A percentile compares a stretch with the other conserved stretches of the same genome.
phyloP scores from a whole-genome alignment of 2,797 vertebrate species.

The Danio aesculapii region DNA sequence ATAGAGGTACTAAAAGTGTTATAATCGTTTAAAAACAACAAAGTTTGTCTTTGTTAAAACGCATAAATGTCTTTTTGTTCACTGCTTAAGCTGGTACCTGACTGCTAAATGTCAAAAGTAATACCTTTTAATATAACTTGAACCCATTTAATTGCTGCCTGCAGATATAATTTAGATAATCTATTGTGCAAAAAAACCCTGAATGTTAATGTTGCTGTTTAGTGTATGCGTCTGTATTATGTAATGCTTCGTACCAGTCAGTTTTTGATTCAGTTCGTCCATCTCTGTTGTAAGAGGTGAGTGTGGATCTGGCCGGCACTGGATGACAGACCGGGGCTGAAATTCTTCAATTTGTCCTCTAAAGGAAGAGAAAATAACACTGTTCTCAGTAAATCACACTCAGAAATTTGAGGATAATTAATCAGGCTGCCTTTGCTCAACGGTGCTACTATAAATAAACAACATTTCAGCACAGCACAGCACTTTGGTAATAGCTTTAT shows the following conservation, averaged over 20 bases:
- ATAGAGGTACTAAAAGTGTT: too few species aligned
- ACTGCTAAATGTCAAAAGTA: too few species aligned
- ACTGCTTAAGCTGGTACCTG: too few species aligned
- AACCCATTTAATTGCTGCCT: too few species aligned
- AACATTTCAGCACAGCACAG: slow-evolving; percentile 27
- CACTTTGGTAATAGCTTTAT: slow-evolving; percentile 25
- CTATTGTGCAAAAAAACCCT: background rate
- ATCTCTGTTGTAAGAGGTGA: slow-evolving; percentile 32
- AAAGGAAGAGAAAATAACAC: slow-evolving; percentile 26
- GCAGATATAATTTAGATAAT: background rate
- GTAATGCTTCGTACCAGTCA: slow-evolving; percentile 59
- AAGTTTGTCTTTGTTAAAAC: too few species aligned
- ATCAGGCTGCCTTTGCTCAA: slow-evolving; percentile 18
- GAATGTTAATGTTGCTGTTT: background rate
- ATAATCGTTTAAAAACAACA: too few species aligned
- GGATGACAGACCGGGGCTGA: slow-evolving; percentile 23
- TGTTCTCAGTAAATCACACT: slow-evolving; percentile 20
- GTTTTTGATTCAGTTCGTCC: slow-evolving; percentile 49
- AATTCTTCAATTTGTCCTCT: slow-evolving; percentile 59
- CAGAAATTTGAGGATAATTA: slow-evolving; percentile 22
- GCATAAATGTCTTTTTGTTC: too few species aligned
- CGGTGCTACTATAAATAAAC: slow-evolving; percentile 24
- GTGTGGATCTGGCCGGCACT: background rate
- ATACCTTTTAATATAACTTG: too few species aligned
- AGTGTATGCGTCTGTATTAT: background rate